These are phyloP conservation scores for Sardinella longiceps DNA, from an alignment of 2,797 vertebrate genomes.

Conservation along the genomic window DNA sequence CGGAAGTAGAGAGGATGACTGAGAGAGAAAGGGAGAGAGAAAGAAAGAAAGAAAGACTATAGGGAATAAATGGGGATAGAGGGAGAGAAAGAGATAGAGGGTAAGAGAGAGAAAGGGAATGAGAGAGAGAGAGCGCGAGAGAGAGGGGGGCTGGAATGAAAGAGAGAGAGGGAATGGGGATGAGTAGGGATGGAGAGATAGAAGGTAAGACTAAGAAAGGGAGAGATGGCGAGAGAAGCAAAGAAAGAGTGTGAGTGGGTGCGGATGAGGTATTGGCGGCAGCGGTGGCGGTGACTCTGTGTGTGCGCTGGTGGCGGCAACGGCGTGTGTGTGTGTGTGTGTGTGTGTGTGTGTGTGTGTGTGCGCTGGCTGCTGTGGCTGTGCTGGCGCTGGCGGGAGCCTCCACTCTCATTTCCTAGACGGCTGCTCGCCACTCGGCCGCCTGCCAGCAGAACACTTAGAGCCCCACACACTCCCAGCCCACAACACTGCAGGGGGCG, in stretches of 20 bases:
- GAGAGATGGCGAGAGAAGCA: background rate
- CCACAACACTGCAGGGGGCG: background rate
- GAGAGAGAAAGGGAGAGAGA: too few species aligned
- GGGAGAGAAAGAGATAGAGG: too few species aligned
- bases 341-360: too few species aligned
- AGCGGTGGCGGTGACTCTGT: conserved; percentile 29
- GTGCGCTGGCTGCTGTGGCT: background rate
- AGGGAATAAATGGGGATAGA: too few species aligned
- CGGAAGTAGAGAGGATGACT: too few species aligned
- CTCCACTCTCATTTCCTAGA: conserved; percentile 42
- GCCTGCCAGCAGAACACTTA: conserved; percentile 74
- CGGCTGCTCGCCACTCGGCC: conserved; percentile 52
- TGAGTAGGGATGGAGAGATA: conserved; percentile 30
- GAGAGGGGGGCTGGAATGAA: background rate
- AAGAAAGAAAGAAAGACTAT: too few species aligned
- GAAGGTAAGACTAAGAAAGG: background rate
- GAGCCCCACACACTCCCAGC: conserved; percentile 43
- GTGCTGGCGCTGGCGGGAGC: conserved; percentile 39
- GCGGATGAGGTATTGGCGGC: conserved; percentile 34
- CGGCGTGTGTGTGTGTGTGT: too few species aligned
- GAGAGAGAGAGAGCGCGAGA: too few species aligned
- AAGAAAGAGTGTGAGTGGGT: conserved; percentile 38
- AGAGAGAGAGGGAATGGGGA: conserved; percentile 47
- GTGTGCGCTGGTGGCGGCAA: conserved; percentile 21
- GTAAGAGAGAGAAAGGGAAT: too few species aligned